Evolutionary conservation across 2,797 vertebrate genomes (phyloP).

Genomic region (Glossophaga mutica): DNA sequence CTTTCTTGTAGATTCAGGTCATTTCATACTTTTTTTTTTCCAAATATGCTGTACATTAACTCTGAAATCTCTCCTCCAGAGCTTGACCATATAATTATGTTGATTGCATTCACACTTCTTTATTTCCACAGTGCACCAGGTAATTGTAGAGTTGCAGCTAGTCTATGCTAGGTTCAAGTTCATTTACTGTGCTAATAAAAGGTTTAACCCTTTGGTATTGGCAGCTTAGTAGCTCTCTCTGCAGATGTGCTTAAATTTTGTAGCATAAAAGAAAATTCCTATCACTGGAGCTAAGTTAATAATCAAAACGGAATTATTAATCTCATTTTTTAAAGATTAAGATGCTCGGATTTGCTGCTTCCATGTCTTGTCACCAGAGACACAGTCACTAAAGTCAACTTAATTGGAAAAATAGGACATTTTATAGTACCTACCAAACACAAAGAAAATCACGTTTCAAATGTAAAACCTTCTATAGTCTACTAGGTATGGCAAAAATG

Average conservation of each 20-base stretch:
- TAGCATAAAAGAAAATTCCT: constrained; percentile 17
- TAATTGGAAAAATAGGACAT: neutral
- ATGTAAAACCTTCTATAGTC: neutral
- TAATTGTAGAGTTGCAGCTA: constrained; percentile 51
- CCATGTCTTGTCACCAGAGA: neutral
- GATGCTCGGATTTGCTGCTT: neutral
- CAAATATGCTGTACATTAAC: neutral
- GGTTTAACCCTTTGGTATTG: constrained; percentile 55
- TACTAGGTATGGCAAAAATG: neutral
- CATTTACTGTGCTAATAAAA: constrained; percentile 56
- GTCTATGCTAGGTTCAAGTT: constrained; percentile 32
- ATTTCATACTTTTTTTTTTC: constrained; percentile 46
- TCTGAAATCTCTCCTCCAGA: constrained; percentile 48
- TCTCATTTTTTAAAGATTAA: neutral
- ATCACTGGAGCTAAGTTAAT: neutral
- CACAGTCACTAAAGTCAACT: neutral
- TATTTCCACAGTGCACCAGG: constrained; percentile 47
- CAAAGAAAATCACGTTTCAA: neutral
- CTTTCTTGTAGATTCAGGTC: constrained; percentile 28
- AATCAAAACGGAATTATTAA: neutral
- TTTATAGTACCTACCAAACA: neutral
- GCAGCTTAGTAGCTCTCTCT: neutral
- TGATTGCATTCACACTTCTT: constrained; percentile 48
- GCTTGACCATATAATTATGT: constrained; percentile 50
- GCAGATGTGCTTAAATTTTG: neutral